Evolutionary conservation across 2,797 vertebrate genomes (phyloP), one percentile per base, ranked within the genome.

Genomic region (Rhinatrema bivittatum): DNA sequence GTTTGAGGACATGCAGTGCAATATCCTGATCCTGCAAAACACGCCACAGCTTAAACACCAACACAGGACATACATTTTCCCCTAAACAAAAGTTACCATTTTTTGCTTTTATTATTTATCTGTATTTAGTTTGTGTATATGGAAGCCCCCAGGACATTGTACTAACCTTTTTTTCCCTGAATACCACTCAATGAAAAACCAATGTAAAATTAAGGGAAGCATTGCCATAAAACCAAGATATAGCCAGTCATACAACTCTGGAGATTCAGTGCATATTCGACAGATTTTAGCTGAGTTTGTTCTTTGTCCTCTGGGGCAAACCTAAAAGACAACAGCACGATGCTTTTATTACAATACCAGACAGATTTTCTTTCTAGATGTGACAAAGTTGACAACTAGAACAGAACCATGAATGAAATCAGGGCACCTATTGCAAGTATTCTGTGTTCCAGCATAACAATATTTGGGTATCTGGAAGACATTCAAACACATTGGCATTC

Each of bases 131-230:
- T 9, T 31, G 13, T 18, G n/a, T 9, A 16, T 10, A 12, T 16
- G 40, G 16, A 28, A n/a, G n/a, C n/a, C n/a, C n/a, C n/a, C n/a
- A n/a, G n/a, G n/a, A n/a, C n/a, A n/a, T n/a, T n/a, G n/a, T 8
- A 29, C 65, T 3, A 46, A 96, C 96, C 96, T 98, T 61, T 98
- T 99, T 72, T 97, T 98, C 9, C 96, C 94, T 0, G 95, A 97
- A 62, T 96, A 98, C 93, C 95, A 98, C 55, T 99, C 96, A 4
- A 99, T 93, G 47, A 98, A 99, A 76, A 98, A 98, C 95, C 96
- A 99, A 63, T 99, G 96, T 40, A 99, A 62, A 24, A 97, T 84
- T 4, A 99, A 74, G 2, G 96, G 96, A 6, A 99, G 71, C 91
- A 99, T 87, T 22, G 91, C 96, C 96, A 98, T 99, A 57, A 99